These are phyloP conservation scores for Rhopilema esculentum DNA, from an alignment of 30 jellyfish, hydroid and myxozoan species.

Conservation along the genomic window DNA sequence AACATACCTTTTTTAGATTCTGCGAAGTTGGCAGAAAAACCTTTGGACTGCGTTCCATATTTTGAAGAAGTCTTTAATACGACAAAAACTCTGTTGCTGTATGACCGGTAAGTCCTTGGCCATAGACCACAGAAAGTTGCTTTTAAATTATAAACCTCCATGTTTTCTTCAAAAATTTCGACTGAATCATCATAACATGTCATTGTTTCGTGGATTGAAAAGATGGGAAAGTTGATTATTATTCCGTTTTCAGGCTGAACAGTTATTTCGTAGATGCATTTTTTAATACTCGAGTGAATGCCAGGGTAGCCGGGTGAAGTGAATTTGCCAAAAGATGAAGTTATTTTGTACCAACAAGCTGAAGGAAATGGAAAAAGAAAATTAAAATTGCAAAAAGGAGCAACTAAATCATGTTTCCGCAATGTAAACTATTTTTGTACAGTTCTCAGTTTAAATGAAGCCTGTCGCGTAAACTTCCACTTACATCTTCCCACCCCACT, in stretches of 20 bases:
- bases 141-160: neutral
- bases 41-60: neutral
- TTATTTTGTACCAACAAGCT: neutral
- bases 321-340: slow-evolving; percentile 3
- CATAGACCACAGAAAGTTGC: slow-evolving; percentile 16
- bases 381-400: neutral
- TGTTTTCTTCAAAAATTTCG: neutral
- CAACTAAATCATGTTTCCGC: neutral
- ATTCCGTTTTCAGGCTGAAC: neutral
- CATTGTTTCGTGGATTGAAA: neutral
- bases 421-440: no score
- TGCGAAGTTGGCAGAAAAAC: neutral
- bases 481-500: no score
- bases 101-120: neutral
- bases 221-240: neutral
- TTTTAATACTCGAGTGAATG: neutral
- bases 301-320: slow-evolving; percentile 15
- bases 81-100: neutral
- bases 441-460: no score
- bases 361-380: neutral
- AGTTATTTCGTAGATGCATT: neutral
- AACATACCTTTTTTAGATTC: neutral
- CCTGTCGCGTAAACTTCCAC: no score
- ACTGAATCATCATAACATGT: neutral
- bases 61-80: neutral